Conservation (phyloP, 2,888 invertebrate genomes). For the Synergus itoensis region DNA sequence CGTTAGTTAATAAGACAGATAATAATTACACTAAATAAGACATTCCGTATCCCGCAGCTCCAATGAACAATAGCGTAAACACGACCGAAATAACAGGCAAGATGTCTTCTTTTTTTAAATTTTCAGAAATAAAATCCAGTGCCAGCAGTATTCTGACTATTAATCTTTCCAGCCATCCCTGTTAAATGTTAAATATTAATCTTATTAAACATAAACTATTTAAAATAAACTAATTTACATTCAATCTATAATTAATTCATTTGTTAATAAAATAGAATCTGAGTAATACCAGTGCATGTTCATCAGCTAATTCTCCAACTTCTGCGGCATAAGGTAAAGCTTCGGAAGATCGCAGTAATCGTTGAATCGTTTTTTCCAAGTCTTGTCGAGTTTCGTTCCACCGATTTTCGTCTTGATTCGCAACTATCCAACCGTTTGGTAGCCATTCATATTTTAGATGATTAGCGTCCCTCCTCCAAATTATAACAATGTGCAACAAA, state of each 20-base stretch:
- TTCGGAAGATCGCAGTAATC: conserved; percentile 86
- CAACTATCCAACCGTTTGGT: conserved; percentile 82
- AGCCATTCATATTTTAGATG: conserved; percentile 96
- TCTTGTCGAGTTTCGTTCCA: conserved; percentile 87
- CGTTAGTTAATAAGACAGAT: background rate
- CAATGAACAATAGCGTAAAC: conserved; percentile 88
- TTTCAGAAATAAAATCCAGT: conserved; percentile 85
- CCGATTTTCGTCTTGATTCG: conserved; percentile 79
- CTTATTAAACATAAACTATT: background rate
- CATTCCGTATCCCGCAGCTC: conserved; percentile 91
- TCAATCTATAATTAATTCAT: background rate
- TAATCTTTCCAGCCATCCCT: conserved; percentile 85
- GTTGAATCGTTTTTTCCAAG: conserved; percentile 85
- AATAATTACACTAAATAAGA: conserved; percentile 86
- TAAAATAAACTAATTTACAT: background rate
- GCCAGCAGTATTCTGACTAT: conserved; percentile 83
- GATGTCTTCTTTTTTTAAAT: conserved; percentile 87
- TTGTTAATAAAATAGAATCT: background rate
- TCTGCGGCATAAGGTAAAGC: conserved; percentile 88
- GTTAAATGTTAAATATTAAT: conserved; percentile 39
- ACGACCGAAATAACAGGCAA: conserved; percentile 88
- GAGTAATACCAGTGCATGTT: conserved; percentile 79
- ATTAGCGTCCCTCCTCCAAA: conserved; percentile 93
- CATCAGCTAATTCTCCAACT: conserved; percentile 79
- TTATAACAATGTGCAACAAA: conserved; percentile 89